Percentiles rank a stretch among this genome's conserved stretches.
These are phyloP conservation scores for Drosophila parvula DNA, from an alignment of 1,140 invertebrate species.

Conservation along the genomic window DNA sequence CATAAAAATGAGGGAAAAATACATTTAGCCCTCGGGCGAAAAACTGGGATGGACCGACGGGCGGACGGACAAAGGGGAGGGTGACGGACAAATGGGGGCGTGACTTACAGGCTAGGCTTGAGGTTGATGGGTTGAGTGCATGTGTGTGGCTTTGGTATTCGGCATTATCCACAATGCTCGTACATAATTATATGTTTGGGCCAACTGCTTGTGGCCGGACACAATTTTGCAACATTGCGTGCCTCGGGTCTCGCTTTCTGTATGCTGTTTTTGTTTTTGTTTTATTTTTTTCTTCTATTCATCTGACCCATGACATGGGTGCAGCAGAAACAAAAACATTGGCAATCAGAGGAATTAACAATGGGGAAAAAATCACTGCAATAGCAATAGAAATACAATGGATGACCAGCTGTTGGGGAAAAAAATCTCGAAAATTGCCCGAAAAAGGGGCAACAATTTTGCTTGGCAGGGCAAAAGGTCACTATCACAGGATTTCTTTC, in stretches of 20 bases:
- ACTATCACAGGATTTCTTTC: conserved; percentile 3
- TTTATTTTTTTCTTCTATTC: background rate
- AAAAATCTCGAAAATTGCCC: conserved; percentile 5
- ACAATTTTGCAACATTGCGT: conserved; percentile 49
- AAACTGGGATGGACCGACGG: background rate
- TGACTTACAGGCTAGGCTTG: conserved; percentile 19
- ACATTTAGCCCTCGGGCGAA: conserved; percentile 44
- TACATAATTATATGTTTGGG: conserved; percentile 67
- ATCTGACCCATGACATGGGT: conserved; percentile 44
- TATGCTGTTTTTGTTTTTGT: background rate
- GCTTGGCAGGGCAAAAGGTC: conserved; percentile 60
- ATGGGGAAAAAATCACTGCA: conserved; percentile 70
- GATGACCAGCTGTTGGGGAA: conserved; percentile 23
- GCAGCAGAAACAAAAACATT: conserved; percentile 37
- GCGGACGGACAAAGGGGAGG: background rate
- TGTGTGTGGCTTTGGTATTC: conserved; percentile 25
- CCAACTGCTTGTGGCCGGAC: conserved; percentile 56
- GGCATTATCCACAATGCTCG: conserved; percentile 44
- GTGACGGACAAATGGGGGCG: conserved; percentile 3
- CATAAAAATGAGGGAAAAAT: conserved; percentile 73
- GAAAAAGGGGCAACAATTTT: conserved; percentile 75
- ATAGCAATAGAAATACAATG: conserved; percentile 67
- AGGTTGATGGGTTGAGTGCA: conserved; percentile 24
- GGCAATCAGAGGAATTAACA: conserved; percentile 72
- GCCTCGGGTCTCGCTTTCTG: conserved; percentile 13